A percentile compares a stretch with the other conserved stretches of the same genome.
phyloP scores from a whole-genome alignment of 2,888 invertebrate species.

The Megamerina dolium region DNA sequence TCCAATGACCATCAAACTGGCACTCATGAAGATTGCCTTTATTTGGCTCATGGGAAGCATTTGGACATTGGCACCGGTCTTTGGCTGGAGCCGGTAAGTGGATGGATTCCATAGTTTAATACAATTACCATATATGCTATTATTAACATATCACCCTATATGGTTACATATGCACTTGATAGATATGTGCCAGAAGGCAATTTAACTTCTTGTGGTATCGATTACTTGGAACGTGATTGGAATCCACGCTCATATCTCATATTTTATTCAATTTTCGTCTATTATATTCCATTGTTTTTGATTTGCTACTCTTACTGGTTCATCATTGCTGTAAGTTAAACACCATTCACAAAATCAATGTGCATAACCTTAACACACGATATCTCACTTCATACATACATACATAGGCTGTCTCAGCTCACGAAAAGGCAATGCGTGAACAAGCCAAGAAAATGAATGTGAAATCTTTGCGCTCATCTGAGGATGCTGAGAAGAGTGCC shows the following conservation, averaged over 20 bases:
- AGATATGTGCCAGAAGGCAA: slow-evolving; percentile 92
- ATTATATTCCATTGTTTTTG: slow-evolving; percentile 67
- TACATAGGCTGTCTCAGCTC: slow-evolving; percentile 67
- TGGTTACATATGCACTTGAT: slow-evolving; percentile 11
- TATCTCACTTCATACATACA: not conserved
- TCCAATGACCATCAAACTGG: slow-evolving; percentile 75
- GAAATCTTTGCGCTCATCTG: slow-evolving; percentile 74
- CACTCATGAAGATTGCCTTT: slow-evolving; percentile 67
- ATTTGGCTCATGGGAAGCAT: slow-evolving; percentile 72
- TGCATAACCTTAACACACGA: no score
- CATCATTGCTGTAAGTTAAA: slow-evolving; percentile 65
- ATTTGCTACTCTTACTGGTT: slow-evolving; percentile 85
- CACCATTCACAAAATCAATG: not conserved
- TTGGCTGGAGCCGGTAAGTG: slow-evolving; percentile 78
- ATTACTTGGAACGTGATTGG: slow-evolving; percentile 73
- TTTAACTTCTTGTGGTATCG: slow-evolving; percentile 89
- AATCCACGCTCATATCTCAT: slow-evolving; percentile 73
- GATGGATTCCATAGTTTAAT: not conserved
- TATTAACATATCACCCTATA: not conserved
- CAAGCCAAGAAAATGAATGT: slow-evolving; percentile 94
- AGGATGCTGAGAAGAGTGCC: slow-evolving; percentile 71
- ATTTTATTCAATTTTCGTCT: slow-evolving; percentile 71
- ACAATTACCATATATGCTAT: not conserved
- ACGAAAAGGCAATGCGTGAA: slow-evolving; percentile 81
- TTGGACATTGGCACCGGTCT: slow-evolving; percentile 79